These are phyloP conservation scores for Pteruthius melanotis DNA, from an alignment of 2,113 vertebrate species.

Conservation along the genomic window DNA sequence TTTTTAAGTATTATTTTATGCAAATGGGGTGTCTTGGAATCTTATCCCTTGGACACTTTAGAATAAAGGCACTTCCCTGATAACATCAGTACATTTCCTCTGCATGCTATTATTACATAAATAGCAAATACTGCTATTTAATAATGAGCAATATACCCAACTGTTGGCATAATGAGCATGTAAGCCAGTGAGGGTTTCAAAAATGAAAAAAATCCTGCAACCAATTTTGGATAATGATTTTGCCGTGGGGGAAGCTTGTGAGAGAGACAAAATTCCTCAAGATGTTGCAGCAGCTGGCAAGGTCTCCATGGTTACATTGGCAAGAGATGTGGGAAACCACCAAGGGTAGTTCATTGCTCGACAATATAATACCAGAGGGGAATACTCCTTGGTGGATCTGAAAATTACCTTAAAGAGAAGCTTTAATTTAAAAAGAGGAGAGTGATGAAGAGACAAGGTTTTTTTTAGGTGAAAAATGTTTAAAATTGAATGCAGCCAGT, in stretches of 20 bases:
- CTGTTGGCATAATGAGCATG: neutral
- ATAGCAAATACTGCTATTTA: neutral
- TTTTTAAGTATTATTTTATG: neutral
- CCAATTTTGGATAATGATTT: neutral
- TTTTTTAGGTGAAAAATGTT: neutral
- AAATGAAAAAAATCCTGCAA: neutral
- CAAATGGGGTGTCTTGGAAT: neutral
- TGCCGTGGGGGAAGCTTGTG: neutral
- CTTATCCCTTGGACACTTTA: neutral
- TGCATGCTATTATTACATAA: neutral
- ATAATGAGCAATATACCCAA: neutral
- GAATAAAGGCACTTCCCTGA: neutral
- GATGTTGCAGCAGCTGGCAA: slow-evolving; percentile 2
- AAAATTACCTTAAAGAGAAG: neutral
- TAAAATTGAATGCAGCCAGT: neutral
- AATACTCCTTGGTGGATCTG: neutral
- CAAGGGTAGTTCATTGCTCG: neutral
- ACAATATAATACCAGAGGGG: neutral
- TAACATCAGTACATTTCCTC: neutral
- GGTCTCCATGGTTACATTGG: slow-evolving; percentile 13
- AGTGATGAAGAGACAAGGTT: neutral
- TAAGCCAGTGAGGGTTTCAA: neutral
- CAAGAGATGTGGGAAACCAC: neutral
- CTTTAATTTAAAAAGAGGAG: neutral
- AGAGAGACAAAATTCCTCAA: neutral